A percentile compares a stretch with the other conserved stretches of the same genome.
These are phyloP conservation scores for Todiramphus saurophagus DNA, from an alignment of 2,113 vertebrate genomes.

Conservation along the genomic window DNA sequence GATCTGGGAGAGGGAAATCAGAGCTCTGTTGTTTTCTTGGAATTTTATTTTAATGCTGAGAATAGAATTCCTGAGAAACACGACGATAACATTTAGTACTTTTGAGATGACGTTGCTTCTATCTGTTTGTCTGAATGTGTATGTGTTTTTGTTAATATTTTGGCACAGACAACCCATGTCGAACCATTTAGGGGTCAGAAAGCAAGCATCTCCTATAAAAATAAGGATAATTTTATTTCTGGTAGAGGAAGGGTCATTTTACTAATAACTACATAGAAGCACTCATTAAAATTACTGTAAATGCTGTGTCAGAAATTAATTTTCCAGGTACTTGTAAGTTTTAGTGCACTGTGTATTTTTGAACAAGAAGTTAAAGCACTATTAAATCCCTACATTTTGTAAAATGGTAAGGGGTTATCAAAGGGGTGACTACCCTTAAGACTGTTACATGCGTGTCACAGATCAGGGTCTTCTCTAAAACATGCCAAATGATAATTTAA, in stretches of 20 bases:
- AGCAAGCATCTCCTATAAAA: constrained; percentile 46
- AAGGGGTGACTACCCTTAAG: neutral
- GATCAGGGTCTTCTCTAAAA: neutral
- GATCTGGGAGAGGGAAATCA: constrained; percentile 1
- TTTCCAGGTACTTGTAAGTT: constrained; percentile 60
- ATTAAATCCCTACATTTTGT: constrained; percentile 55
- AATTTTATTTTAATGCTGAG: constrained; percentile 38
- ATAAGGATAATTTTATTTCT: constrained; percentile 64
- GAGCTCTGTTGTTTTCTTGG: neutral
- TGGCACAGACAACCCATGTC: neutral
- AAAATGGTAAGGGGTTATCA: constrained; percentile 43
- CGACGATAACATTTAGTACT: neutral
- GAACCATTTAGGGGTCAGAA: constrained; percentile 58
- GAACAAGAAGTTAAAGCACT: constrained; percentile 51
- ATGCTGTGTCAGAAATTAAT: constrained; percentile 60
- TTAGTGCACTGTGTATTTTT: constrained; percentile 60
- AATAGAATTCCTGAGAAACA: neutral
- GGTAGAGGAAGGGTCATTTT: constrained; percentile 50
- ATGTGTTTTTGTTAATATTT: constrained; percentile 28
- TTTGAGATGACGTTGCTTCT: constrained; percentile 34
- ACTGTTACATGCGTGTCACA: neutral
- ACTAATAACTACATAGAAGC: constrained; percentile 50
- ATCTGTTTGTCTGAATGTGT: constrained; percentile 61
- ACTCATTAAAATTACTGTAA: constrained; percentile 63
- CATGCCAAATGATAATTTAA: neutral